Base-by-base conservation (phyloP, 2,888 invertebrate species). In the Vandiemenella viatica region DNA sequence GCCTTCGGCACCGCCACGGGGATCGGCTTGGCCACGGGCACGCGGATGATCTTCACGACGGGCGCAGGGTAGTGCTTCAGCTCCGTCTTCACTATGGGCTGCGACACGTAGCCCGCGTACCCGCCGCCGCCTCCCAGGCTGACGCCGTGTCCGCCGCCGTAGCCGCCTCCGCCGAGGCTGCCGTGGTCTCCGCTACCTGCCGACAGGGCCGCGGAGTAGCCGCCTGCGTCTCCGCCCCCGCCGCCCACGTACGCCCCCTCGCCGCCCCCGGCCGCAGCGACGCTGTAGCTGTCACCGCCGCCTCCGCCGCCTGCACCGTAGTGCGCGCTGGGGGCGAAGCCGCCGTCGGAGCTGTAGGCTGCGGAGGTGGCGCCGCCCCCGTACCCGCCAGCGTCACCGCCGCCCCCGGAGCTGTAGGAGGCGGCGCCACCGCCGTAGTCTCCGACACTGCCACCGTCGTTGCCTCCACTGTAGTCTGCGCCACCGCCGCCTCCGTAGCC, bases 1-100 rank as follows among this genome's bases (percentile, higher is more conserved):
- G 68, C 67, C 58, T 74, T 80, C 55, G 80, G 79, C 0, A 82
- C 79, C 0, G 79, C 77, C 59, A 79, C 80, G 0, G 81, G 81
- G 4, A 81, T 79, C 19, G 80, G 80, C 60, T 80, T 82, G 57
- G 82, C 48, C n/a, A 52, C 56, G 45, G 56, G 53, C 26, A 53
- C 50, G 15, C 52, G 52, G 37, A 56, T 48, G 8, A 19, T 21
- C 19, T 42, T 50, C 22, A 50, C 44, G 19, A 43, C 37, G 43
- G 47, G 50, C 37, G 40, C 44, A 26, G 50, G 44, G 19, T 48
- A 44, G 13, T 43, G 50, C 26, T 50, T 17, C 46, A 37, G 40
- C 49, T 18, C 44, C 41, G 40, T 45, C 45, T 42, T 37, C 48
- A 40, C 18, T 22, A n/a, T 21, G 32, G 16, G 45, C 19, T 32